A percentile compares a stretch with the other conserved stretches of the same genome.
Evolutionary conservation across 2,113 vertebrate species (phyloP).

Genomic region (Leptobrachium ailaonicum): DNA sequence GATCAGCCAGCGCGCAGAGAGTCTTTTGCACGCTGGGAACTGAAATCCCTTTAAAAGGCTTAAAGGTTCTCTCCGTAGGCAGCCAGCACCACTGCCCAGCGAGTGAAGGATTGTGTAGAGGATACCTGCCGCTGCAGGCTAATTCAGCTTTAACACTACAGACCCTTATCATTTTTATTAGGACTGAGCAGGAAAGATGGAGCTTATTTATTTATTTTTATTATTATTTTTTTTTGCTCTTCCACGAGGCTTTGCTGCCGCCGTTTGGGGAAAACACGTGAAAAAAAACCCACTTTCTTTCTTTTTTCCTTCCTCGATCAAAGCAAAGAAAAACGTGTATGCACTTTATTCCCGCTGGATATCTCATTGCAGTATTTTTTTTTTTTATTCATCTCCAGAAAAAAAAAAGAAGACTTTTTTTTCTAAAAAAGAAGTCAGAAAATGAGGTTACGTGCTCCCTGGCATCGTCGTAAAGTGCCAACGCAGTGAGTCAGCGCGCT

Average conservation of each 20-base stretch:
- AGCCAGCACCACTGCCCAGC: neutral
- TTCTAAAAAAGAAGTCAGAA: neutral
- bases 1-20: neutral
- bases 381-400: neutral
- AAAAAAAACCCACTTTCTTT: conserved; percentile 7
- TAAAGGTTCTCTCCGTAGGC: neutral
- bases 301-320: neutral
- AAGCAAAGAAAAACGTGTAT: neutral
- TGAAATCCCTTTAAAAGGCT: neutral
- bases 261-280: neutral
- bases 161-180: conserved; percentile 1
- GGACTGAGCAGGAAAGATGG: neutral
- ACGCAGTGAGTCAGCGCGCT: neutral
- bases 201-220: neutral
- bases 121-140: neutral
- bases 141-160: neutral
- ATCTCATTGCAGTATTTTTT: neutral
- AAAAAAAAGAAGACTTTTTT: neutral
- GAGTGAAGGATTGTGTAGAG: neutral
- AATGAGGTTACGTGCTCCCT: neutral
- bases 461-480: neutral
- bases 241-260: neutral
- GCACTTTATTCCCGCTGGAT: neutral
- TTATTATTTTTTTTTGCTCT: conserved; percentile 1
- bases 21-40: neutral